Evolutionary conservation across 2,797 vertebrate species (phyloP).

Genomic region (Enteromius viviparus): DNA sequence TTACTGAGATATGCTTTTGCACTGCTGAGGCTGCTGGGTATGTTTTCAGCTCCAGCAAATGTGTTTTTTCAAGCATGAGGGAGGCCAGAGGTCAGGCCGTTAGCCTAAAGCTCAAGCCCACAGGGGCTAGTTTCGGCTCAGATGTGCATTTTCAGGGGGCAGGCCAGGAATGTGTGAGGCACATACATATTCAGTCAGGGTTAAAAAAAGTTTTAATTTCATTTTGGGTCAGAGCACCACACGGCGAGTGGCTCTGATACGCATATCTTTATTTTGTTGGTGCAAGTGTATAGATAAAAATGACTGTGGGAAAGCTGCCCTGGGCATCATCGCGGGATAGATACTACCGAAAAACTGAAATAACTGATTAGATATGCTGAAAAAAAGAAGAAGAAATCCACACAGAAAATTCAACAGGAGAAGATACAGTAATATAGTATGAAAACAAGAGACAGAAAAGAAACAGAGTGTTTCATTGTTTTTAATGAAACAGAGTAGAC

Average conservation of each 20-base stretch:
- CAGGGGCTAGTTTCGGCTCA: constrained; percentile 40
- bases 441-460: constrained; percentile 46
- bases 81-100: constrained; percentile 56
- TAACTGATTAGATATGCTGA: not conserved
- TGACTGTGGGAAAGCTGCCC: not conserved
- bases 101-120: constrained; percentile 54
- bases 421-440: constrained; percentile 8
- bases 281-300: constrained; percentile 9
- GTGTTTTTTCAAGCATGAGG: constrained; percentile 45
- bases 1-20: constrained; percentile 73
- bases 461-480: constrained; percentile 29
- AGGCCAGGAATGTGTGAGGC: constrained; percentile 52
- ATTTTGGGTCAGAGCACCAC: constrained; percentile 28
- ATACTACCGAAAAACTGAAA: constrained; percentile 5
- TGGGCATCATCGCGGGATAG: not conserved
- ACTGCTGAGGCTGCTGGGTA: constrained; percentile 60
- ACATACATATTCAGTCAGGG: constrained; percentile 52
- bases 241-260: not conserved
- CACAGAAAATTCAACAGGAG: constrained; percentile 10
- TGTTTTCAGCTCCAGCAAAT: constrained; percentile 60
- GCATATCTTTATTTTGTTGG: constrained; percentile 26
- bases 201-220: constrained; percentile 47
- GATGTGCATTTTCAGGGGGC: constrained; percentile 41
- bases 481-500: constrained; percentile 53
- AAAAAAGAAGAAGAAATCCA: constrained; percentile 42